Conservation (phyloP, 2,113 vertebrate species). For the Nanger granti region DNA sequence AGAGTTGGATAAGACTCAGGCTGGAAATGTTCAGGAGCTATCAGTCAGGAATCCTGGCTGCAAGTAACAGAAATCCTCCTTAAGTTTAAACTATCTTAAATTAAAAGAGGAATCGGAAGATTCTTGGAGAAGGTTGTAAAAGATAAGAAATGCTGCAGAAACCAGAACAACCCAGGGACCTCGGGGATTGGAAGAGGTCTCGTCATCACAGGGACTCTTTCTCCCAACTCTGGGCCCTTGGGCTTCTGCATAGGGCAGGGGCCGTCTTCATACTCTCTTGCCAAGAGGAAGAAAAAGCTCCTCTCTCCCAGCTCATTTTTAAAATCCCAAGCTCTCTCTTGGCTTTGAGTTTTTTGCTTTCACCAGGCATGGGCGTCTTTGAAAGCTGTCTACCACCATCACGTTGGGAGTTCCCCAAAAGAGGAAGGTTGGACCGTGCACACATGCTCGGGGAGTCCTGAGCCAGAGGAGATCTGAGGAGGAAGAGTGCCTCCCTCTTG, state of each 20-base stretch:
- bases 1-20: not conserved
- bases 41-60: not conserved
- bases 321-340: not conserved
- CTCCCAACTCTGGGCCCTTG: not conserved
- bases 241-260: not conserved
- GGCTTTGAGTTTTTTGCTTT: not conserved
- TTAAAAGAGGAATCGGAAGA: not conserved
- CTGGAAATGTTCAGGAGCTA: not conserved
- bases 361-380: not conserved
- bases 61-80: not conserved
- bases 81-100: not conserved
- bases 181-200: not conserved
- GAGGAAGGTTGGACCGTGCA: not conserved
- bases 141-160: not conserved
- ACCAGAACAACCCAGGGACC: not conserved
- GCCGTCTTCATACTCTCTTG: not conserved
- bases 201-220: not conserved
- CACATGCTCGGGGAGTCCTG: not conserved
- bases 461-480: not conserved
- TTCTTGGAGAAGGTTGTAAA: not conserved
- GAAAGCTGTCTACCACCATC: not conserved
- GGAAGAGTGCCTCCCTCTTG: not conserved
- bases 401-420: not conserved
- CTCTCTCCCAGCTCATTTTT: not conserved
- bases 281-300: not conserved